Conservation (phyloP, 2,888 invertebrate species). For the Andricus quercusramuli region DNA sequence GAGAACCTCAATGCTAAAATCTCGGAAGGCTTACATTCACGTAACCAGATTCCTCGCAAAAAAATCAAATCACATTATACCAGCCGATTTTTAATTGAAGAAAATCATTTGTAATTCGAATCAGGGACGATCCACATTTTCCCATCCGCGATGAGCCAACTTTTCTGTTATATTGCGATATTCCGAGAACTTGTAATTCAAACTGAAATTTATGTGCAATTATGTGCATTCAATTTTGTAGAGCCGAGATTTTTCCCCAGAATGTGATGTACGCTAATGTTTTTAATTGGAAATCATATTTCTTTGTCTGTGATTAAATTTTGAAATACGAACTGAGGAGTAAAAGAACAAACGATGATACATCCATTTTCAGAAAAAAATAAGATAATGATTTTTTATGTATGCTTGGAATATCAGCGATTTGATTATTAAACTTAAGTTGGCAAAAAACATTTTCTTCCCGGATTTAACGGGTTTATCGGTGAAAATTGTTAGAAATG, state of each 20-base stretch:
- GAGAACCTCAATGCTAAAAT: conserved; percentile 45
- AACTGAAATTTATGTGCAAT: conserved; percentile 20
- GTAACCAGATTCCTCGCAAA: conserved; percentile 27
- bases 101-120: conserved; percentile 40
- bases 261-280: not conserved
- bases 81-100: conserved; percentile 25
- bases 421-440: too few relatives aligned
- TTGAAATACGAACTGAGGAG: too few relatives aligned
- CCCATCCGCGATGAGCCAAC: conserved; percentile 28
- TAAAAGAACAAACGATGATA: too few relatives aligned
- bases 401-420: too few relatives aligned
- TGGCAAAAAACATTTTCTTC: too few relatives aligned
- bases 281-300: not conserved
- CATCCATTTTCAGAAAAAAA: too few relatives aligned
- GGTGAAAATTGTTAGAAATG: too few relatives aligned
- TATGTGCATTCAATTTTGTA: conserved; percentile 13
- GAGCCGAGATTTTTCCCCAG: not conserved
- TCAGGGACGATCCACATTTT: conserved; percentile 39
- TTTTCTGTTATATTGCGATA: conserved; percentile 16
- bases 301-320: too few relatives aligned
- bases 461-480: too few relatives aligned
- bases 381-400: too few relatives aligned
- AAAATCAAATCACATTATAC: conserved; percentile 26
- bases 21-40: conserved; percentile 30
- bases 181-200: conserved; percentile 20